Evolutionary conservation across 2,888 invertebrate genomes (phyloP), one percentile per base, ranked within the genome.

Genomic region (Hirtodrosophila cameraria): DNA sequence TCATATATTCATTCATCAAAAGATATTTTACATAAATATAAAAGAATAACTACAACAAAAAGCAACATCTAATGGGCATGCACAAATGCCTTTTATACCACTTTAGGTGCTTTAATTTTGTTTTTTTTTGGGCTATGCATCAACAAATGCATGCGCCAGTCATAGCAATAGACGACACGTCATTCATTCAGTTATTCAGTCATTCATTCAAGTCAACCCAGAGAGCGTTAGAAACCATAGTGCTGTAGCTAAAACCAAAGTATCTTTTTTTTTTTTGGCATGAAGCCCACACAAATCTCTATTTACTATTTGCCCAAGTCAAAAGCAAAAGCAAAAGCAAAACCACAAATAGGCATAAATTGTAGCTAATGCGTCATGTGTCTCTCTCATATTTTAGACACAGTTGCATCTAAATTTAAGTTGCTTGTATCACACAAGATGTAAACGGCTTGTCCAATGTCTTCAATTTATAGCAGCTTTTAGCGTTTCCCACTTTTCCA

Each of bases 381-480:
- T 36, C 43, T 63, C n/a, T n/a, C 38, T 46, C 43, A 65, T 45
- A 67, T 61, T 81, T 82, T 57, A 52, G 41, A 53, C 55, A 79
- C 61, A 57, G 53, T 36, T 79, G 60, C 55, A 65, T 11, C 57
- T 11, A 55, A 66, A 62, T 61, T 55, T 52, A 45, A 59, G 50
- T 41, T 33, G 57, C 55, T 36, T 41, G 39, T 31, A 50, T 49
- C 48, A 33, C 13, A 15, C 28, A 59, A 50, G 55, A 39, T 77
- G 45, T 60, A 61, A 78, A 64, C 54, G 41, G 39, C 60, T 68
- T 53, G 59, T 50, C 49, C 43, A 30, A 50, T 43, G 38, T 38
- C 39, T 48, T 41, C 11, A 49, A 85, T 85, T 79, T 82, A 80
- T 82, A 62, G 43, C 49, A 49, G 67, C 85, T 79, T 57, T 81